Base-by-base conservation (phyloP, 2,113 vertebrate species). In the Narcine bancroftii region DNA sequence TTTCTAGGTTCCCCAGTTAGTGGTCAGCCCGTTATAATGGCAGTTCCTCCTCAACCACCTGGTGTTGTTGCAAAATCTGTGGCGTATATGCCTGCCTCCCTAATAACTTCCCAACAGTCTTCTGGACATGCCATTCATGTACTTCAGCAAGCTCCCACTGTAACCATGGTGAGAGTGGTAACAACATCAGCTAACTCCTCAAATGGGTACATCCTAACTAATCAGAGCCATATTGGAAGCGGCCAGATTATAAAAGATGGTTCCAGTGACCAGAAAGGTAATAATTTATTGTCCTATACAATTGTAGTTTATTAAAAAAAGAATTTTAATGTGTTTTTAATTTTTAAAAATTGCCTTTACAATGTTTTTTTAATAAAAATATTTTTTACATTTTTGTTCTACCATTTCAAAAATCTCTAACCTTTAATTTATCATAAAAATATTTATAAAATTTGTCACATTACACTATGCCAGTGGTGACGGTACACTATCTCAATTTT, bases 111-210 rank as follows among this genome's bases (percentile, higher is more conserved):
- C 0, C 97, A 97, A 93, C 94, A 96, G 93, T 95, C 97, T 42
- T 93, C 97, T 0, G 95, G 96, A 92, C 98, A 99, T 0, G 97
- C 98, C 0, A 97, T 99, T 92, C 98, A 99, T 0, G 94, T 99
- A 0, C 96, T 99, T 39, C 98, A 99, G 29, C 95, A 97, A 92
- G 97, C 97, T 21, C 95, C 98, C 71, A 96, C 98, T 0, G 96
- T 99, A 94, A 98, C 98, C 93, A 99, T 99, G 99, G 96, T 99
- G 93, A 95, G 98, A 71, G 97, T 99, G 92, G 96, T 99, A 92
- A 98, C 97, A 94, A 95, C 96, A 65, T 95, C 96, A 0, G 95
- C 97, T 93, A 97, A 94, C 94, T 96, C 97, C 0, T 96, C 97
- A 0, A 99, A 99, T 0, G 99, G 99, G 1, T 99, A 99, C 95